A percentile compares a stretch with the other conserved stretches of the same genome.
phyloP scores from a whole-genome alignment of 2,113 vertebrate species.

The Odontesthes bonariensis region DNA sequence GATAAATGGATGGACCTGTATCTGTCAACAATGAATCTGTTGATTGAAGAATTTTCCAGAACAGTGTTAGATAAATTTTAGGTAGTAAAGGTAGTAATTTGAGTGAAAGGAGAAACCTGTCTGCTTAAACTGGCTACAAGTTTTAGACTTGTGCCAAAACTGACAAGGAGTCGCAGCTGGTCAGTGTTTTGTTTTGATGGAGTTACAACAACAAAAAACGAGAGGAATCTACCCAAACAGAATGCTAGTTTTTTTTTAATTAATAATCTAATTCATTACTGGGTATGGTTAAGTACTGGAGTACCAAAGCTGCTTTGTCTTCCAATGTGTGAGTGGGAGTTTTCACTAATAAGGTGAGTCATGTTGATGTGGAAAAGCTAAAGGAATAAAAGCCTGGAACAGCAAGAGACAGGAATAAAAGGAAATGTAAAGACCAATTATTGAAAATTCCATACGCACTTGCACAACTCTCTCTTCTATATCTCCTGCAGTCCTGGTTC shows the following conservation, averaged over 20 bases:
- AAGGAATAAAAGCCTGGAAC: neutral
- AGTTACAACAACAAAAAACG: no score
- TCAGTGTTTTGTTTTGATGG: no score
- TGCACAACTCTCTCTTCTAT: conserved; percentile 22
- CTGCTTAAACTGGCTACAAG: no score
- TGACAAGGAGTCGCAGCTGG: no score
- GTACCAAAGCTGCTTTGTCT: neutral
- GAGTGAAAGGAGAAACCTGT: no score
- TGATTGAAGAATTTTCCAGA: no score
- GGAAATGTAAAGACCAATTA: neutral
- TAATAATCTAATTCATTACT: no score
- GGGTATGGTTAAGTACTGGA: no score
- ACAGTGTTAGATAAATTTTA: no score
- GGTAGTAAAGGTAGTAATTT: no score
- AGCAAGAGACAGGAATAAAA: neutral
- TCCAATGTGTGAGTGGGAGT: neutral
- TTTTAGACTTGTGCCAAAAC: no score
- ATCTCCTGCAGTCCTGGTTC: conserved; percentile 52
- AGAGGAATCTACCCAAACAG: neutral
- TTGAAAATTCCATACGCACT: conserved; percentile 21
- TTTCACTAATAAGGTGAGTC: neutral
- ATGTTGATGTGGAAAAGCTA: neutral
- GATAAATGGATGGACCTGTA: neutral
- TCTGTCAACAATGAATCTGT: no score
- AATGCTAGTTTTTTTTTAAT: neutral